Conservation (phyloP, 1,140 invertebrate species). For the Leptinotarsa undecemlineata region DNA sequence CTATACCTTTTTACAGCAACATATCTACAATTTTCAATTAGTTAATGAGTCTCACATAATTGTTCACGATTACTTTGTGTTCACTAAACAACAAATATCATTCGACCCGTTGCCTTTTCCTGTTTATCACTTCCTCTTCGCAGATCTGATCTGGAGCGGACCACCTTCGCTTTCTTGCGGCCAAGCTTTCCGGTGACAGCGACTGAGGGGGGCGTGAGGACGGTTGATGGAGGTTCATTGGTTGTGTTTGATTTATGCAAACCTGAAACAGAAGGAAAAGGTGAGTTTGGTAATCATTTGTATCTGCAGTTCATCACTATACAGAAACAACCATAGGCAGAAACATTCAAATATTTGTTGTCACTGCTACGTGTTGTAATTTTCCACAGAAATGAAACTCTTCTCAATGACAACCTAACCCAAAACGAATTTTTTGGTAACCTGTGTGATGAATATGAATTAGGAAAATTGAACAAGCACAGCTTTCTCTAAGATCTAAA, state of each 20-base stretch:
- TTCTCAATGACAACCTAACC: no score
- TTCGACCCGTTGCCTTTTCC: conserved; percentile 36
- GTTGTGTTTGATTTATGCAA: conserved; percentile 33
- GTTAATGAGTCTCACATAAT: conserved; percentile 19
- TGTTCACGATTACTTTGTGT: conserved; percentile 19
- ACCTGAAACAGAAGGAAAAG: neutral
- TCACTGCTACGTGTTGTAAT: no score
- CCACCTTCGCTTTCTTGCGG: conserved; percentile 65
- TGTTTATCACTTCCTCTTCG: conserved; percentile 54
- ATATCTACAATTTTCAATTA: conserved; percentile 26
- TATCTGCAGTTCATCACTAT: no score
- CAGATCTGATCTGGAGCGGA: conserved; percentile 66
- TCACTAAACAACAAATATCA: conserved; percentile 31
- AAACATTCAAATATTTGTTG: no score
- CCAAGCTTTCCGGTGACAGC: conserved; percentile 48
- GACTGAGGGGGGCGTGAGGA: conserved; percentile 47
- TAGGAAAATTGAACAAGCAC: no score
- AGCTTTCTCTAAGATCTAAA: no score
- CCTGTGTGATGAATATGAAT: no score
- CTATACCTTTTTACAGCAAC: conserved; percentile 28
- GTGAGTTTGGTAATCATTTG: neutral
- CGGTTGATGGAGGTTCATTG: conserved; percentile 36
- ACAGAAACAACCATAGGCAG: no score
- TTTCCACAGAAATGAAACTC: no score
- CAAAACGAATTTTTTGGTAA: no score